A percentile compares a stretch with the other conserved stretches of the same genome.
These are phyloP conservation scores for Myotis myotis DNA, from an alignment of 2,797 vertebrate species.

Conservation along the genomic window DNA sequence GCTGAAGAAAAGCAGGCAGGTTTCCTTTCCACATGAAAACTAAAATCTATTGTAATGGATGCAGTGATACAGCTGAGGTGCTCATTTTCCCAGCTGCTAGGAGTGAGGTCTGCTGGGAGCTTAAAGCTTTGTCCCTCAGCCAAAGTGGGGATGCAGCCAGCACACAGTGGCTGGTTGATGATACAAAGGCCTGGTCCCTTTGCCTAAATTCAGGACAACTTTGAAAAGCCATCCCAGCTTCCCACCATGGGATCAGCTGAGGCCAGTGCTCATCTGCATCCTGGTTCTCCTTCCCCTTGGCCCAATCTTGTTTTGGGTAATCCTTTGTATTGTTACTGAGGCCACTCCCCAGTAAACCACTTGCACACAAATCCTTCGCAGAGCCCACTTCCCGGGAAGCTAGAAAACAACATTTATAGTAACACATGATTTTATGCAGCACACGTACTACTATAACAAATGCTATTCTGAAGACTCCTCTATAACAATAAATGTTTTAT, in stretches of 20 bases:
- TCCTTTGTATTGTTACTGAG: not conserved
- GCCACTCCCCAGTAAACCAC: not conserved
- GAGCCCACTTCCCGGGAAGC: not conserved
- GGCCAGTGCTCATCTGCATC: not conserved
- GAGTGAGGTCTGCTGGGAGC: not conserved
- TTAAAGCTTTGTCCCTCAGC: not conserved
- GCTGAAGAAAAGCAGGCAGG: not conserved
- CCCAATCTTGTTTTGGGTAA: not conserved
- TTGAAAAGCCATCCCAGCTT: not conserved
- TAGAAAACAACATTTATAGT: not conserved
- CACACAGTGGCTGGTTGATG: not conserved
- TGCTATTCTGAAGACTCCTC: not conserved
- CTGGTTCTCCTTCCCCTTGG: not conserved
- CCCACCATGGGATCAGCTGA: not conserved
- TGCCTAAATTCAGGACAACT: not conserved
- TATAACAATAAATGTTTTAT: not conserved
- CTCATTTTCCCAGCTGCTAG: not conserved
- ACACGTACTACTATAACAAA: not conserved
- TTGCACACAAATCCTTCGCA: not conserved
- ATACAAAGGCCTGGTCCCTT: not conserved
- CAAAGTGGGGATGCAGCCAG: not conserved
- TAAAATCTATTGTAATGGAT: not conserved
- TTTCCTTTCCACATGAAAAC: not conserved
- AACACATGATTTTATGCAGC: not conserved
- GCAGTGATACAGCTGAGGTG: not conserved